A percentile compares a stretch with the other conserved stretches of the same genome.
Evolutionary conservation across 2,797 vertebrate species (phyloP).

Genomic region (Hipposideros larvatus): DNA sequence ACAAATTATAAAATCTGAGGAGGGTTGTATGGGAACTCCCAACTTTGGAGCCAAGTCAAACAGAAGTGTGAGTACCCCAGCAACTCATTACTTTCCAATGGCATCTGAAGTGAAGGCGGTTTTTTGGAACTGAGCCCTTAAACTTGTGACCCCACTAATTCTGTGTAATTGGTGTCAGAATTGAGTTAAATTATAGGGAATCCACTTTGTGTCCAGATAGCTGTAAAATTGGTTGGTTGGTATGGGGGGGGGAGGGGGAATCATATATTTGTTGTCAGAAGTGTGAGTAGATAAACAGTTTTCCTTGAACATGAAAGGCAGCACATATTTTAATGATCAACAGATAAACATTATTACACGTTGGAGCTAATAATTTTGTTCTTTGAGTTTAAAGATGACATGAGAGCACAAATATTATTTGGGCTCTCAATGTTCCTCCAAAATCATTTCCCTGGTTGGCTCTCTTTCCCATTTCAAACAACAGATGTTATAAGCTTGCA

Average conservation of each 20-base stretch:
- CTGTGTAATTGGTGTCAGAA: not conserved
- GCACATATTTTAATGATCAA: conserved; percentile 45
- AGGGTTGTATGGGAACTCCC: not conserved
- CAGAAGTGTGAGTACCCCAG: not conserved
- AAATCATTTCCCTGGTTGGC: not conserved
- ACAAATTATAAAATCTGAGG: not conserved
- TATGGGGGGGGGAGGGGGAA: not conserved
- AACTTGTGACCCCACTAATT: not conserved
- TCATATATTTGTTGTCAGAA: too few species aligned
- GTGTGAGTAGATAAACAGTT: not conserved
- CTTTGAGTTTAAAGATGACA: conserved; percentile 32
- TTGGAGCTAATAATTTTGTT: not conserved
- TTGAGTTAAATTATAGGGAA: not conserved
- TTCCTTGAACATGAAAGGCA: conserved; percentile 22
- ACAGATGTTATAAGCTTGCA: not conserved
- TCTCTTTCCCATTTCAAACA: conserved; percentile 16
- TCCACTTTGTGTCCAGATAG: not conserved
- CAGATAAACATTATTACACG: not conserved
- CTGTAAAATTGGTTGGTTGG: not conserved
- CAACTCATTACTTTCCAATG: not conserved
- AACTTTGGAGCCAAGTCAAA: not conserved
- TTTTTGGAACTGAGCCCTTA: not conserved
- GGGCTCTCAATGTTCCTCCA: not conserved
- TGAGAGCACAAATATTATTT: not conserved
- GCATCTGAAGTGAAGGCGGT: not conserved